Evolutionary conservation across 2,888 invertebrate species (phyloP), one percentile per base, ranked within the genome.

Genomic region (Rhyacophila evoluta): DNA sequence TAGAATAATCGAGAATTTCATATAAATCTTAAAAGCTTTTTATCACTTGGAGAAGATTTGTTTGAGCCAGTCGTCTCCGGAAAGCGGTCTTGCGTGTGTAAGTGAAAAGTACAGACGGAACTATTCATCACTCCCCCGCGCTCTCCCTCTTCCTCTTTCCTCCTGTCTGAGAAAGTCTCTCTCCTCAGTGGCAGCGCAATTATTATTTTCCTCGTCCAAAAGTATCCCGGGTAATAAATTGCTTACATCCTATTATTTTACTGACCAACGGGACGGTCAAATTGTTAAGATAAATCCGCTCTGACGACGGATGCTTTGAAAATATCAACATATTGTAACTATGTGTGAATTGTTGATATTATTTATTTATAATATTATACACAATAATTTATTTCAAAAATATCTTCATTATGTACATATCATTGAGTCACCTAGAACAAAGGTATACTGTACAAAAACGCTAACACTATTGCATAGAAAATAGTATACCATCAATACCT

Each of bases 111-210:
- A 69, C 70, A 27, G 68, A 73, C 77, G 69, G 73, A 73, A 28
- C 74, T 74, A 74, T 78, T 78, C 74, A 78, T 78, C 78, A 74
- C 74, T 70, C 12, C 55, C 28, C 25, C 68, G 39, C 39, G 27
- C 12, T 19, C 29, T 27, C 39, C 67, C 19, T 38, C 28, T 70
- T 19, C 15, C 19, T 1, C 19, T 19, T 19, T 55, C 19, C 25
- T 19, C 28, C 15, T 41, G 39, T 41, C 15, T 19, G 33, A 55
- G 55, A 25, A 74, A 55, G 55, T 74, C 74, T 36, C 74, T 36
- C 28, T 74, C 25, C 67, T 37, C 74, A 74, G 74, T 74, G 74
- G 74, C 69, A 55, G 74, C 37, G 25, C 19, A 55, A 55, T 55
- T 55, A 55, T 55, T 55, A 55, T 55, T 55, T 55, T 55, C 25